Conservation (phyloP, 2,797 vertebrate species). For the Falco concolor region DNA sequence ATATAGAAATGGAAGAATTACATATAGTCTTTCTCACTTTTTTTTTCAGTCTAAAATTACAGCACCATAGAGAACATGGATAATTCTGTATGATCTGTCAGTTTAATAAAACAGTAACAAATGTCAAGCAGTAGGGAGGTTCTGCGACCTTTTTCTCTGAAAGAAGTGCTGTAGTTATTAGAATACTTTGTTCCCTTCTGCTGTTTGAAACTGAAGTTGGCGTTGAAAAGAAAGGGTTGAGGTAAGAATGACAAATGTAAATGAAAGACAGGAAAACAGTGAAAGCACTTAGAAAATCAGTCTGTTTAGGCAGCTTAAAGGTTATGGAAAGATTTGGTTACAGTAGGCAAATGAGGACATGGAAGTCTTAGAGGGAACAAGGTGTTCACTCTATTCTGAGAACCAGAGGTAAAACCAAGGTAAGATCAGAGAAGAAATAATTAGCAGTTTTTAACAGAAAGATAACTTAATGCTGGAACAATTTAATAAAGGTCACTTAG, state of each 20-base stretch:
- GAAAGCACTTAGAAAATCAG: background rate
- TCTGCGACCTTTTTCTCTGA: background rate
- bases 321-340: background rate
- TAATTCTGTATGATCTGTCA: background rate
- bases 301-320: background rate
- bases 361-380: background rate
- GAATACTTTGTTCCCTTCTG: background rate
- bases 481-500: background rate
- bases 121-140: background rate
- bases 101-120: background rate
- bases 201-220: background rate
- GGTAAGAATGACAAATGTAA: background rate
- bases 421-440: background rate
- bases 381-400: background rate
- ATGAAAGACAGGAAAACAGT: background rate
- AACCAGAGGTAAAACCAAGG: background rate
- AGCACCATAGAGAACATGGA: background rate
- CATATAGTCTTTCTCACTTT: background rate
- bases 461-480: background rate
- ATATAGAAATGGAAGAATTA: background rate
- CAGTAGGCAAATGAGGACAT: background rate
- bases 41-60: background rate
- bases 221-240: background rate
- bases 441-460: background rate
- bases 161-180: background rate